Conservation (phyloP, 2,888 invertebrate genomes). For the Macrophya alboannulata region DNA sequence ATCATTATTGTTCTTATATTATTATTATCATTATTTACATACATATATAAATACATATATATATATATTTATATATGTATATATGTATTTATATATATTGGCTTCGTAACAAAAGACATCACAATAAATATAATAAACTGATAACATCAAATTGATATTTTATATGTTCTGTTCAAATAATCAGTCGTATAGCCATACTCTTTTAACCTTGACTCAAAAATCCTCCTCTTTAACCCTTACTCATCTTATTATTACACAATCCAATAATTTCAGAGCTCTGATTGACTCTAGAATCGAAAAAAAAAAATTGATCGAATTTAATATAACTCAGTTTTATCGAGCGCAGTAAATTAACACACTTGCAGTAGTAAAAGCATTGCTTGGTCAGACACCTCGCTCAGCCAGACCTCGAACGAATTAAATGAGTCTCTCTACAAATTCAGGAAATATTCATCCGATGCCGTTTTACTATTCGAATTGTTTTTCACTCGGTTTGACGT, state of each 20-base stretch:
- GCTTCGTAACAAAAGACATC: conserved; percentile 38
- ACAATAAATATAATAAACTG: conserved; percentile 40
- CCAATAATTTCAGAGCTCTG: no score
- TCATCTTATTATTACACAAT: background rate
- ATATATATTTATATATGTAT: background rate
- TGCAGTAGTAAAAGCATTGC: conserved; percentile 14
- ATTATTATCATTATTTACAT: conserved; percentile 39
- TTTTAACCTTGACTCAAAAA: conserved; percentile 22
- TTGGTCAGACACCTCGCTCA: conserved; percentile 15
- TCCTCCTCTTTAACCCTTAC: background rate
- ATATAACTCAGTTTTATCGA: background rate
- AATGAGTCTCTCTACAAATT: background rate
- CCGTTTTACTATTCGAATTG: background rate
- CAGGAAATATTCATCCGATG: background rate
- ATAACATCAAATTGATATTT: conserved; percentile 18
- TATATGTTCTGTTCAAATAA: background rate
- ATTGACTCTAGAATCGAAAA: no score
- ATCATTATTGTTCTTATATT: conserved; percentile 28
- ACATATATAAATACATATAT: background rate
- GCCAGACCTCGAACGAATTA: background rate
- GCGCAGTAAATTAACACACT: background rate
- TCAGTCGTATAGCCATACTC: background rate
- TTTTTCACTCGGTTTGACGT: background rate
- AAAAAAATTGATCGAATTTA: background rate
- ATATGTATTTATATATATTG: conserved; percentile 4